A percentile compares a stretch with the other conserved stretches of the same genome.
These are phyloP conservation scores for Brachypteracias leptosomus DNA, from an alignment of 2,113 vertebrate genomes.

Conservation along the genomic window DNA sequence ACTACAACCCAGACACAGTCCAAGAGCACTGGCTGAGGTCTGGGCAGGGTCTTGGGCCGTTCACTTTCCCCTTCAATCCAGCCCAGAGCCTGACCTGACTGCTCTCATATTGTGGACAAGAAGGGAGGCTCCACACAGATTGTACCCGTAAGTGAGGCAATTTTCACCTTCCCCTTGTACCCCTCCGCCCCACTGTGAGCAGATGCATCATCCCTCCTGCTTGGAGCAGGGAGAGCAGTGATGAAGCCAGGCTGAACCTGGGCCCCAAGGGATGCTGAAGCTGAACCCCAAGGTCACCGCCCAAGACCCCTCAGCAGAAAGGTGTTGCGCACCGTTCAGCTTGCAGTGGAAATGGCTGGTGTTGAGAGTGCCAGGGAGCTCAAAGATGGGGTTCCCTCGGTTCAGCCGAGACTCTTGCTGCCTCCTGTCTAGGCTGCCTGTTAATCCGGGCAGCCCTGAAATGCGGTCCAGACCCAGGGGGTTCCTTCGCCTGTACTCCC, in stretches of 20 bases:
- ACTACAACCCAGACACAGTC: neutral
- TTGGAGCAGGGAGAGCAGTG: neutral
- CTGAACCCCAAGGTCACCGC: neutral
- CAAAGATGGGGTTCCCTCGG: conserved; percentile 85
- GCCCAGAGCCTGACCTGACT: neutral
- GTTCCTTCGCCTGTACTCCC: conserved; percentile 92
- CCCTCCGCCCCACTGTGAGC: neutral
- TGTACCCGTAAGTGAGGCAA: neutral
- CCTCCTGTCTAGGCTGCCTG: conserved; percentile 75
- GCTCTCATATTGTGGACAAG: neutral
- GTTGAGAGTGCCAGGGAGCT: conserved; percentile 81
- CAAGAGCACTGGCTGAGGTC: neutral
- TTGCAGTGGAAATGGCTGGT: conserved; percentile 74
- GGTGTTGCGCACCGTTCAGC: conserved; percentile 79
- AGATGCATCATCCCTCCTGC: neutral
- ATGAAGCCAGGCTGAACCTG: neutral
- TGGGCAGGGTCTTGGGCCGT: neutral
- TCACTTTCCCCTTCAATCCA: neutral
- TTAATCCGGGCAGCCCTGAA: conserved; percentile 57
- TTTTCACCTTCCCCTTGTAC: neutral
- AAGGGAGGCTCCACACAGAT: neutral
- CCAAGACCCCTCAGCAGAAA: neutral
- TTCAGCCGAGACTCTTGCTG: conserved; percentile 73
- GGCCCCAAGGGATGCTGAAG: neutral
- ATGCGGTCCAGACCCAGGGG: conserved; percentile 85